Evolutionary conservation across 2,113 vertebrate genomes (phyloP).

Genomic region (Grammomys surdaster): DNA sequence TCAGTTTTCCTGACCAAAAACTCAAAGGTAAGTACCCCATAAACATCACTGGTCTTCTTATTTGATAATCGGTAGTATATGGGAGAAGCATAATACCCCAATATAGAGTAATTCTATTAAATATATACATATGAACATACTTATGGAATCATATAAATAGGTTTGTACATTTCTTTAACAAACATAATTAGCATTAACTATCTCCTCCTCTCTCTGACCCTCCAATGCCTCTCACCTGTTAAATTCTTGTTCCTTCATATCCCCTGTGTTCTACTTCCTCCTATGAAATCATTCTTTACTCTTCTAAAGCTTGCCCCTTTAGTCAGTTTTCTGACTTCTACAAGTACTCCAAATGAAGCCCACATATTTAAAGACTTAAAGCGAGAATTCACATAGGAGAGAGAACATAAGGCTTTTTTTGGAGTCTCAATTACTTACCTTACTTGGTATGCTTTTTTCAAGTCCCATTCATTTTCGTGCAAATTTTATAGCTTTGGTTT

Average conservation of each 20-base stretch:
- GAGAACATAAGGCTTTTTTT: neutral
- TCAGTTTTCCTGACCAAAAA: neutral
- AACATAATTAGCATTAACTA: neutral
- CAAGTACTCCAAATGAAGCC: neutral
- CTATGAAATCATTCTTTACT: neutral
- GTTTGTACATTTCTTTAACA: neutral
- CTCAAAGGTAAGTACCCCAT: neutral
- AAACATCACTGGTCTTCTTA: neutral
- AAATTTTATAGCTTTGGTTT: neutral
- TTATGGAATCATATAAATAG: neutral
- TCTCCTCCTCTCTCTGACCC: too few species aligned
- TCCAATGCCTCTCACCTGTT: neutral
- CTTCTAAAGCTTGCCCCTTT: neutral
- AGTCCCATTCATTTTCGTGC: neutral
- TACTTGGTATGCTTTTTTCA: neutral
- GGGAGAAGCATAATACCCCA: neutral
- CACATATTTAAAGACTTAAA: neutral
- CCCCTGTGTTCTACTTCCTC: neutral
- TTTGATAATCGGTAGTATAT: neutral
- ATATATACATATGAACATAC: neutral
- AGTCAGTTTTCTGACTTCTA: neutral
- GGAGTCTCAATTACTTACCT: neutral
- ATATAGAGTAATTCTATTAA: neutral
- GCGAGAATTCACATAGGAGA: neutral
- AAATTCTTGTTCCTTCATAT: neutral